These are phyloP conservation scores for Beris chalybata DNA, from an alignment of 2,888 invertebrate species.

Conservation along the genomic window DNA sequence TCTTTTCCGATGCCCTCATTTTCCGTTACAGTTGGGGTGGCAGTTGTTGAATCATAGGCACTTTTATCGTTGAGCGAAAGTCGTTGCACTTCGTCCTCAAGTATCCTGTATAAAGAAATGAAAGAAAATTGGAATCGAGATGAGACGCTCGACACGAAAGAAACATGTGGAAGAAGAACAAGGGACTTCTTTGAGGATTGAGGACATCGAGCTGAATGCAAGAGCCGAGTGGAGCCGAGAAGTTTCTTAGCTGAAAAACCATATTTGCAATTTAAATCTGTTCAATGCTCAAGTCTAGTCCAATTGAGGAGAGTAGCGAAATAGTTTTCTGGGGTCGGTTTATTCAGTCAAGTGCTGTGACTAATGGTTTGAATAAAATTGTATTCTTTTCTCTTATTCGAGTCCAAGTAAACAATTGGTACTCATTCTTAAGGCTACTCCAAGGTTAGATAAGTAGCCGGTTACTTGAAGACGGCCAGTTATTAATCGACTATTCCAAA, in stretches of 20 bases:
- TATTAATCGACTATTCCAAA: too few relatives aligned
- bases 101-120: conserved; percentile 28
- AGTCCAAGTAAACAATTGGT: too few relatives aligned
- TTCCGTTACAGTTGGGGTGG: neutral
- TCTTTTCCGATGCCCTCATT: conserved; percentile 6
- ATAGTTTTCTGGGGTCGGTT: too few relatives aligned
- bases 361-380: too few relatives aligned
- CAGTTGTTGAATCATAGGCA: conserved; percentile 30
- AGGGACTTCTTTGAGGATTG: too few relatives aligned
- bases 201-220: too few relatives aligned
- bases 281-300: conserved; percentile 4
- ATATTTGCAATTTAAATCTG: conserved; percentile 17
- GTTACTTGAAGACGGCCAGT: too few relatives aligned
- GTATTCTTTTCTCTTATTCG: too few relatives aligned
- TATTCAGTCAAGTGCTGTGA: too few relatives aligned
- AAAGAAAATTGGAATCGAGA: neutral
- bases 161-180: neutral
- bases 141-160: neutral
- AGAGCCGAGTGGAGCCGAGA: too few relatives aligned
- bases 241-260: neutral
- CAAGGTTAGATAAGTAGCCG: too few relatives aligned
- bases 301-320: conserved; percentile 2
- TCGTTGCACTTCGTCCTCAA: conserved; percentile 45
- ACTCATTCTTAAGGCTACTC: too few relatives aligned
- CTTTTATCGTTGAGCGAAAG: conserved; percentile 44